Conservation (phyloP, 2,888 invertebrate species). For the Polia nebulosa region DNA sequence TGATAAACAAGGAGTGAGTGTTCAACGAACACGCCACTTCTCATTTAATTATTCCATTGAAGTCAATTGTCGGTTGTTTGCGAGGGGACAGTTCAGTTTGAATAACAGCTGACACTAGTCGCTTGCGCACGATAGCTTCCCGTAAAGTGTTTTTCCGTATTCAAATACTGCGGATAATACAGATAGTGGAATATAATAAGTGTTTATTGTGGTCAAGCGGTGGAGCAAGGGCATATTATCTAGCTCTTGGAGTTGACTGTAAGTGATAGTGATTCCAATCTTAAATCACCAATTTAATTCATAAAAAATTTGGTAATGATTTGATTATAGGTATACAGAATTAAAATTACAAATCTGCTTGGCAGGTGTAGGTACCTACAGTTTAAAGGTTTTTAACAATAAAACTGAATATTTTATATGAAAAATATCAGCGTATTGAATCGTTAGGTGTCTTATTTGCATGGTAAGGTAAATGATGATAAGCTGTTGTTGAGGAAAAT, state of each 20-base stretch:
- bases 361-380: background rate
- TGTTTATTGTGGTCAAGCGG: conserved; percentile 16
- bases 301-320: background rate
- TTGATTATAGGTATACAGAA: too few species aligned
- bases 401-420: background rate
- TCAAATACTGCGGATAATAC: conserved; percentile 13
- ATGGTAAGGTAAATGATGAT: background rate
- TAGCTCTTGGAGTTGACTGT: background rate
- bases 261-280: conserved; percentile 24
- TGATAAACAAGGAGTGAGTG: conserved; percentile 24
- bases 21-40: conserved; percentile 43
- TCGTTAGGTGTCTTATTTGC: background rate
- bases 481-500: background rate
- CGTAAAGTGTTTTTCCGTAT: conserved; percentile 14
- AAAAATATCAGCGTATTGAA: background rate
- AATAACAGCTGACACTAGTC: conserved; percentile 64
- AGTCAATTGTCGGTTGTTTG: conserved; percentile 87
- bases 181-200: conserved; percentile 41
- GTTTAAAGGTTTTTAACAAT: background rate
- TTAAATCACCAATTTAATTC: background rate
- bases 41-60: conserved; percentile 85
- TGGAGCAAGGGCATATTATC: background rate
- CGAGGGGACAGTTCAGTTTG: conserved; percentile 70
- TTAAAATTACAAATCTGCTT: background rate
- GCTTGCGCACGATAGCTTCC: conserved; percentile 54